These are phyloP conservation scores for Sandelia bainsii DNA, from an alignment of 2,797 vertebrate genomes.

Conservation along the genomic window DNA sequence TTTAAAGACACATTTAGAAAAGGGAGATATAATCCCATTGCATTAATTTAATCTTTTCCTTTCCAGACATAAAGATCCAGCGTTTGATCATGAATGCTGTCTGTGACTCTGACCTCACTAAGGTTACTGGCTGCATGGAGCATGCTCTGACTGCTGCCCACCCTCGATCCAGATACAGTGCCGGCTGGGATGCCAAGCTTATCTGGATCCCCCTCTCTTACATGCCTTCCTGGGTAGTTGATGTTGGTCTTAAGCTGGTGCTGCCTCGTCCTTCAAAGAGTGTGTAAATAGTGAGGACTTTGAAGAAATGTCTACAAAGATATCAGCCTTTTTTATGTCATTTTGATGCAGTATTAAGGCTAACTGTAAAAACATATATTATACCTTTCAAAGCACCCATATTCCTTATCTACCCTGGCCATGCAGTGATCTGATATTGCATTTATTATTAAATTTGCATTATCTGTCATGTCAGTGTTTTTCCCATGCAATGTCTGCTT, in stretches of 20 bases:
- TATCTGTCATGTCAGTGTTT: conserved; percentile 18
- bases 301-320: conserved; percentile 15
- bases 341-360: conserved; percentile 19
- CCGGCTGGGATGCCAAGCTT: conserved; percentile 96
- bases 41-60: neutral
- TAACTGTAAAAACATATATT: conserved; percentile 1
- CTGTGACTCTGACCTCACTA: conserved; percentile 91
- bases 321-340: conserved; percentile 25
- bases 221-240: conserved; percentile 90
- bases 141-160: conserved; percentile 88
- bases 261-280: conserved; percentile 90
- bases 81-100: conserved; percentile 87
- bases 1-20: neutral
- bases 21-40: neutral
- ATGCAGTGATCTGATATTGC: conserved; percentile 20
- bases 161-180: conserved; percentile 92
- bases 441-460: conserved; percentile 23
- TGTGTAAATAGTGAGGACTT: conserved; percentile 62
- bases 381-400: conserved; percentile 29
- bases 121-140: conserved; percentile 92
- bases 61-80: conserved; percentile 88
- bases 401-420: conserved; percentile 34
- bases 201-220: conserved; percentile 95
- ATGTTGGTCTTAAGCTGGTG: conserved; percentile 85
- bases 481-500: neutral